Base-by-base conservation (phyloP, 2,888 invertebrate species). In the Globia sparganii region DNA sequence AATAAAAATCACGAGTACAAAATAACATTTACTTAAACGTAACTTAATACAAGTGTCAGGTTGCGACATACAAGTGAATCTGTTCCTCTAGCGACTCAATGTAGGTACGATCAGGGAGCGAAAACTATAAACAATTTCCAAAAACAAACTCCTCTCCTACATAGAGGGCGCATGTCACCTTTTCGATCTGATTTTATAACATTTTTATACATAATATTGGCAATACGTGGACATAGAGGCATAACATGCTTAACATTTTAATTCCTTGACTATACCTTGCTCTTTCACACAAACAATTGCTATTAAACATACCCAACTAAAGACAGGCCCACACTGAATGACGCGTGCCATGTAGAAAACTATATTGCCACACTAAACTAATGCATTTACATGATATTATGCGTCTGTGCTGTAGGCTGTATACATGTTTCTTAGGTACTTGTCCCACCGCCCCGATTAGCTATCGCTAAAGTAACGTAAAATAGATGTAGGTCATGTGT, bases 21-120 rank as follows among this genome's bases (percentile, higher is more conserved):
- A 91, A 90, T 90, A 89, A 88, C 88, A 90, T 91, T 91, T 91
- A 91, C 89, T 91, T 90, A 91, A 75, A 86, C 56, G 80, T 88
- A 87, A 82, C 78, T 80, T 86, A 86, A 73, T 84, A 86, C 75
- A 86, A 86, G 78, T 81, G 80, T 83, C 81, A 79, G 77, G 75
- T 86, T 81, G 79, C 75, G 75, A 74, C 62, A 80, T 74, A 78
- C 71, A 73, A 34, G 68, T 84, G 77, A 84, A 86, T 81, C 74
- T 83, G 81, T 79, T 76, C 76, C 59, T 78, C 73, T 80, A 84
- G 75, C 76, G 77, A 74, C 64, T 31, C 64, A 53, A 46, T 72
- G n/a, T 59, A 58, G 58, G 15, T 68, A 59, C 37, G 21, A 21
- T 68, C 37, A 21, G n/a, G 21, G 34, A 68, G 37, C n/a, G 34